Base-by-base conservation (phyloP, 2,113 vertebrate genomes). In the Ammodramus savannarum region DNA sequence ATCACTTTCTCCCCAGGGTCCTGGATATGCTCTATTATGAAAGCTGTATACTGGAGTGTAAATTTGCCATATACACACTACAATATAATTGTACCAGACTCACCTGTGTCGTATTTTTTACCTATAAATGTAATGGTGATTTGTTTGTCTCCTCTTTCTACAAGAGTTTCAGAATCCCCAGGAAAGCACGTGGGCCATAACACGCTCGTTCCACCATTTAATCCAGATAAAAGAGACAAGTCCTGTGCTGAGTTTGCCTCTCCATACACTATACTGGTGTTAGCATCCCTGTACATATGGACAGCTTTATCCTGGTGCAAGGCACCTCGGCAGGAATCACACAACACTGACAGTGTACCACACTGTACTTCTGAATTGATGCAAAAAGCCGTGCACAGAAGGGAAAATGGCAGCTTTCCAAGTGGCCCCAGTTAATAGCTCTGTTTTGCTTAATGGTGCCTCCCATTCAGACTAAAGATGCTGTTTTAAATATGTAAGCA, bases 401-500 rank as follows among this genome's bases (percentile, higher is more conserved):
- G 48, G 88, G 79, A 93, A 93, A 83, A 95, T 94, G 95, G 94
- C 95, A 97, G 87, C 93, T 87, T 92, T 95, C 91, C 95, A 97
- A 96, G 90, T 95, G 94, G 94, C 92, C 96, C 84, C 95, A 85
- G 95, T 93, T 97, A 97, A 97, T 96, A 91, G 93, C 94, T 95
- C 91, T 96, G 93, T 93, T 95, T 97, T 96, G 95, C 92, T 97
- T 97, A 95, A 96, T 95, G 91, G 96, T 95, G 90, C 87, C 89
- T 95, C 91, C 94, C 94, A 96, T 96, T 96, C 88, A 96, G 89
- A 43, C 87, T 94, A 90, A 96, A 95, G 95, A 95, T 85, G 90
- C 94, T 83, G 91, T 81, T 97, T 96, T 96, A 97, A 96, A 97
- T 96, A 97, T 95, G 94, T 95, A 97, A 93, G 96, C 94, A 97